phyloP scores from a whole-genome alignment of 1,140 invertebrate species.

The Drosophila littoralis region DNA sequence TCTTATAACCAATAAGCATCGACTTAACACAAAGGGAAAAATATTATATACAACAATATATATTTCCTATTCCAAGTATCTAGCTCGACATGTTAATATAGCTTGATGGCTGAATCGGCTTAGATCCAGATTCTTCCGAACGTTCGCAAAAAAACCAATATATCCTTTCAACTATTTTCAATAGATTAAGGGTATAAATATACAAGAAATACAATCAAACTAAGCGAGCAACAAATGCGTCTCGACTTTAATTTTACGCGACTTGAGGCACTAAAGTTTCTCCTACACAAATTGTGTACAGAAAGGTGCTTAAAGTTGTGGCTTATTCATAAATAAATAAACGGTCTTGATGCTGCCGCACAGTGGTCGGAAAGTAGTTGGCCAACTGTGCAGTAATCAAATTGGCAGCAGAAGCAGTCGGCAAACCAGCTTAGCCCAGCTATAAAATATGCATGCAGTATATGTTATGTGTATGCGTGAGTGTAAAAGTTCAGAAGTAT shows the following conservation, averaged over 20 bases:
- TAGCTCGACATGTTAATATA: too few relatives aligned
- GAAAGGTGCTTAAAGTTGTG: constrained; percentile 21
- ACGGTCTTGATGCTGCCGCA: neutral
- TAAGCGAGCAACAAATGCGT: constrained; percentile 18
- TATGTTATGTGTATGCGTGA: constrained; percentile 1
- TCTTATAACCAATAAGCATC: too few relatives aligned
- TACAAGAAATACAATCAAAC: constrained; percentile 13
- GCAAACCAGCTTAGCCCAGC: constrained; percentile 10
- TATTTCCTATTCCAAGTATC: too few relatives aligned
- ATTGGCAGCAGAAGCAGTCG: constrained; percentile 11
- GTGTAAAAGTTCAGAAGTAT: neutral
- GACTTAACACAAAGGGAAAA: too few relatives aligned
- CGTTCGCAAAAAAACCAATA: too few relatives aligned
- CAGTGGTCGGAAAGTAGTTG: constrained; percentile 4
- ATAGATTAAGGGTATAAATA: neutral
- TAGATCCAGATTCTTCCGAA: too few relatives aligned
- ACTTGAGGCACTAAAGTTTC: neutral
- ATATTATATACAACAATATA: too few relatives aligned
- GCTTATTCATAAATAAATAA: constrained; percentile 42
- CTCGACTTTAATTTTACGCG: constrained; percentile 28
- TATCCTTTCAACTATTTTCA: too few relatives aligned
- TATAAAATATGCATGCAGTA: constrained; percentile 20
- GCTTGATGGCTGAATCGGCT: too few relatives aligned
- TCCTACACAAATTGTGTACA: neutral
- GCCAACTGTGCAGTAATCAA: constrained; percentile 17